Percentiles rank a stretch among this genome's conserved stretches.
These are phyloP conservation scores for Austrofundulus limnaeus DNA, from an alignment of 2,113 vertebrate genomes.

Conservation along the genomic window DNA sequence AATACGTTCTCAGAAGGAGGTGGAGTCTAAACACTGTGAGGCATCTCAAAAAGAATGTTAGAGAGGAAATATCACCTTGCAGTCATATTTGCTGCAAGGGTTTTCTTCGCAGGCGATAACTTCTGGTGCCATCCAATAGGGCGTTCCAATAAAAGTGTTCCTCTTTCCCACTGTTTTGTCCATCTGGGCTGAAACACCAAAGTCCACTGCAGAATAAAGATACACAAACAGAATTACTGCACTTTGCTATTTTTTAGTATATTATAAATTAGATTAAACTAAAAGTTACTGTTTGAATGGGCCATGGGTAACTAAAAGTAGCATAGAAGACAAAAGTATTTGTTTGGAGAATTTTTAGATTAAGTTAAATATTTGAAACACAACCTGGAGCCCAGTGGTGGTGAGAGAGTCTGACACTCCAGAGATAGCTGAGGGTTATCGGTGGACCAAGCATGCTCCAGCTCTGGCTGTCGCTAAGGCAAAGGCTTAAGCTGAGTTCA, in stretches of 20 bases:
- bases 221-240: constrained; percentile 23
- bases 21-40: neutral
- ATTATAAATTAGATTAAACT: constrained; percentile 13
- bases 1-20: constrained; percentile 9
- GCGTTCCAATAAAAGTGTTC: constrained; percentile 92
- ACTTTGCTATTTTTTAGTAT: constrained; percentile 37
- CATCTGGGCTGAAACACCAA: constrained; percentile 90
- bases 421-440: too few species aligned
- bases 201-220: constrained; percentile 81
- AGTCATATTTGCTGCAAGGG: constrained; percentile 87
- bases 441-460: too few species aligned
- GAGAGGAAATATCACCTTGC: constrained; percentile 76
- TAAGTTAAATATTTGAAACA: too few species aligned
- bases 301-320: too few species aligned
- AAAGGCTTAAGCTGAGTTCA: too few species aligned
- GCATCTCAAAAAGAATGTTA: neutral
- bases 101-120: constrained; percentile 92
- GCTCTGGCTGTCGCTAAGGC: too few species aligned
- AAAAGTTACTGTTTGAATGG: too few species aligned
- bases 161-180: constrained; percentile 86
- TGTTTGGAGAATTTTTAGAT: too few species aligned
- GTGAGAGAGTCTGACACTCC: too few species aligned
- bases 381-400: too few species aligned
- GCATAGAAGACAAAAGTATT: too few species aligned
- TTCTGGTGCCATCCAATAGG: constrained; percentile 94